Conservation (phyloP, 2,113 vertebrate species). For the Anoplopoma fimbria region DNA sequence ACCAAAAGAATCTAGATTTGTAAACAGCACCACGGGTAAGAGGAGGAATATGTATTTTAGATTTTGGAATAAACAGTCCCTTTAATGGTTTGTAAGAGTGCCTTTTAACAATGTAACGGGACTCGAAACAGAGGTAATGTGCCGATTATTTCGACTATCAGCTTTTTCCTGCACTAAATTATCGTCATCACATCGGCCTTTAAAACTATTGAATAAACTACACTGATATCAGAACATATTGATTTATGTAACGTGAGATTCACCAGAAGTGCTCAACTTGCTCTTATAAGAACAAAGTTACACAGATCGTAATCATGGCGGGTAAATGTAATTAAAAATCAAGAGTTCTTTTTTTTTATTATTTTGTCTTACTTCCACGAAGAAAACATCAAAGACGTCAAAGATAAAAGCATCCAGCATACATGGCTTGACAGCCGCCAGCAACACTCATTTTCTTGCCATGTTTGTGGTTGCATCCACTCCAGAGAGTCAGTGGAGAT, state of each 20-base stretch:
- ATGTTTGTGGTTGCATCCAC: slow-evolving; percentile 49
- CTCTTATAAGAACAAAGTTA: neutral
- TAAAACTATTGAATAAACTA: neutral
- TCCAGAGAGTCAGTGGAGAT: slow-evolving; percentile 57
- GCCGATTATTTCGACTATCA: too few species aligned
- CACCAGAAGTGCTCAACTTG: neutral
- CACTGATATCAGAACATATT: neutral
- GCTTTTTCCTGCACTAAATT: neutral
- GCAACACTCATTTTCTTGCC: slow-evolving; percentile 19
- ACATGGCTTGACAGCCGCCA: slow-evolving; percentile 54
- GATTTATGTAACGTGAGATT: neutral
- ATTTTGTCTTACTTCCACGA: slow-evolving; percentile 3
- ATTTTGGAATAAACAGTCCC: neutral
- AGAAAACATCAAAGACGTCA: slow-evolving; percentile 67
- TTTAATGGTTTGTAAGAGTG: neutral
- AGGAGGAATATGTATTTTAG: neutral
- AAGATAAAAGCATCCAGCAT: slow-evolving; percentile 62
- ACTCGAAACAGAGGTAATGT: neutral
- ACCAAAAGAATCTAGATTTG: neutral
- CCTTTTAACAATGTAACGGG: neutral
- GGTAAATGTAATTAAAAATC: neutral
- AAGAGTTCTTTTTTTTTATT: neutral
- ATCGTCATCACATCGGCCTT: too few species aligned
- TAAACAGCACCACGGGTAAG: neutral
- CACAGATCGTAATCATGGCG: neutral